Conservation (phyloP, 64 coral and sea anemone genomes). For the Porites lutea region DNA sequence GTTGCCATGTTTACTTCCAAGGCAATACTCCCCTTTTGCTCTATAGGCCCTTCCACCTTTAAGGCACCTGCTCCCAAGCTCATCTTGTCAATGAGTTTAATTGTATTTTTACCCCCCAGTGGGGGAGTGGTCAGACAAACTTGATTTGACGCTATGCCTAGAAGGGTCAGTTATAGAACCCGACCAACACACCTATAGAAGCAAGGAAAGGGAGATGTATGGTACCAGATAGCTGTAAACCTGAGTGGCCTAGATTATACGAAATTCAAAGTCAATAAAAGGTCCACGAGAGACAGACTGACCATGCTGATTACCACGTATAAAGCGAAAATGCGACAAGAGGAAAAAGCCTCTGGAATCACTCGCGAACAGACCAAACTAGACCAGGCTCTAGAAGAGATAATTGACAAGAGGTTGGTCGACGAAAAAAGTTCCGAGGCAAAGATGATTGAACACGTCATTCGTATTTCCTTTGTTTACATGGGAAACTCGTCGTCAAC, state of each 20-base stretch:
- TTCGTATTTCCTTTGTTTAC: too few relatives aligned
- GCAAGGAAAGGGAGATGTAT: conserved; percentile 22
- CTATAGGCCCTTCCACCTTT: too few relatives aligned
- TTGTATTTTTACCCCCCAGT: too few relatives aligned
- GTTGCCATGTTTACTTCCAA: too few relatives aligned
- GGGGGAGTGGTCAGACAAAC: conserved; percentile 60
- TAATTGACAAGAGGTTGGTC: conserved; percentile 11
- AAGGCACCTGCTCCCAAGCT: too few relatives aligned
- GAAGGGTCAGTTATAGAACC: conserved; percentile 31
- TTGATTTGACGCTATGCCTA: conserved; percentile 1
- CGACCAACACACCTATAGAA: conserved; percentile 33
- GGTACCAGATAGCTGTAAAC: not conserved
- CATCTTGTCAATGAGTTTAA: too few relatives aligned
- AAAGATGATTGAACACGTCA: not conserved
- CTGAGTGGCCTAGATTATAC: conserved; percentile 28
- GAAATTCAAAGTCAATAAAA: too few relatives aligned
- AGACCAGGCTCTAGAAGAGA: not conserved
- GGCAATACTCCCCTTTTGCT: too few relatives aligned
- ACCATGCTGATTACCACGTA: conserved; percentile 33
- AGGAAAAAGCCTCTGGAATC: conserved; percentile 54
- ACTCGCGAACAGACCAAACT: conserved; percentile 29
- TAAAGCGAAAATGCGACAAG: conserved; percentile 18
- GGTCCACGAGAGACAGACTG: not conserved
- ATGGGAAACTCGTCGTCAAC: too few relatives aligned
- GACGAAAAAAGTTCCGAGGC: conserved; percentile 9